Conservation (phyloP, 2,113 vertebrate species). For the Petrocephalus zakoni region DNA sequence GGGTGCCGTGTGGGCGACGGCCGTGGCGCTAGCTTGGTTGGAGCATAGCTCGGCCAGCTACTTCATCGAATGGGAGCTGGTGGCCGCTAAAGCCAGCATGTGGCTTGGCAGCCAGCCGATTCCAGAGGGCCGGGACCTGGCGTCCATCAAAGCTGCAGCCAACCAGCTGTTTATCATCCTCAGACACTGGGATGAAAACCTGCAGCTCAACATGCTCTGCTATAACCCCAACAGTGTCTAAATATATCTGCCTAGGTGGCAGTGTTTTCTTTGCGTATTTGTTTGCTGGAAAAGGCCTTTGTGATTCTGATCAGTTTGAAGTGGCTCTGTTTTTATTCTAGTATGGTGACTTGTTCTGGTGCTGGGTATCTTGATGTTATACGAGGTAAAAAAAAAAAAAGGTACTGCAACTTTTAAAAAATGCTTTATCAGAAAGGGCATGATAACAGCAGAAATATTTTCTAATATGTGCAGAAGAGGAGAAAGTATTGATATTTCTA, state of each 20-base stretch:
- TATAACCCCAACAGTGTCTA: conserved; percentile 85
- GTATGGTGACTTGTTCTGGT: conserved; percentile 12
- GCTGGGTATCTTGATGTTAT: conserved; percentile 5
- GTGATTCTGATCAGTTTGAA: not conserved
- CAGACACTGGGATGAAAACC: conserved; percentile 92
- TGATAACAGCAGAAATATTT: not conserved
- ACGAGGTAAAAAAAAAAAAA: not conserved
- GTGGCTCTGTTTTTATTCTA: conserved; percentile 7
- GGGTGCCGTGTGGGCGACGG: conserved; percentile 86
- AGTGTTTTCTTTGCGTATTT: not conserved
- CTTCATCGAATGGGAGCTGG: conserved; percentile 90
- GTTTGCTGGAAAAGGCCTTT: not conserved
- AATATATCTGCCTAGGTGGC: not conserved
- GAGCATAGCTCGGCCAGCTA: conserved; percentile 87
- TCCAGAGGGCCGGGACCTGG: conserved; percentile 69
- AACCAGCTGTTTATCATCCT: conserved; percentile 94
- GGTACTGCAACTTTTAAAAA: not conserved
- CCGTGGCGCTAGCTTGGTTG: conserved; percentile 87
- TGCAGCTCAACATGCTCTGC: conserved; percentile 91
- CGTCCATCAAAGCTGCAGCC: conserved; percentile 70
- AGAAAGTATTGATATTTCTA: not conserved
- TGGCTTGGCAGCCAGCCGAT: conserved; percentile 78
- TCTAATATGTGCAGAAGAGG: not conserved
- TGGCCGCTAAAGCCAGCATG: conserved; percentile 83
- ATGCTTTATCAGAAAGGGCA: not conserved